Percentiles rank a stretch among this genome's conserved stretches.
These are phyloP conservation scores for Engystomops pustulosus DNA, from an alignment of 2,113 vertebrate species.

Conservation along the genomic window DNA sequence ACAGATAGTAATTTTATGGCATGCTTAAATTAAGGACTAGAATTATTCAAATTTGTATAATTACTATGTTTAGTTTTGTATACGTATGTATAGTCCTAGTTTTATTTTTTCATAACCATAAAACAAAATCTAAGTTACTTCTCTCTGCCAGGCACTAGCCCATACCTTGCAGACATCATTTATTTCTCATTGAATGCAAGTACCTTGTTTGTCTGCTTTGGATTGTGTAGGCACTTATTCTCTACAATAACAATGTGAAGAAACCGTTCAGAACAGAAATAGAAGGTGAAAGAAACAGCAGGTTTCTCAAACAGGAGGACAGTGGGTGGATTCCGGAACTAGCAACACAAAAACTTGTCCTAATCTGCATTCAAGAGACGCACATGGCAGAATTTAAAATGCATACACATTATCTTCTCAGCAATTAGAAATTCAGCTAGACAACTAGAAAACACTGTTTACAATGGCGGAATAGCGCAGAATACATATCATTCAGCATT, in stretches of 20 bases:
- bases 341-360: constrained; percentile 44
- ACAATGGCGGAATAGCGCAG: neutral
- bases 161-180: neutral
- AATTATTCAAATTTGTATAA: too few species aligned
- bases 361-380: constrained; percentile 35
- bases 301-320: constrained; percentile 48
- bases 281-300: constrained; percentile 58
- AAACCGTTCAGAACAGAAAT: constrained; percentile 43
- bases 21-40: too few species aligned
- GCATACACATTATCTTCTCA: constrained; percentile 4
- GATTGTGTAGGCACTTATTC: constrained; percentile 33
- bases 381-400: constrained; percentile 1
- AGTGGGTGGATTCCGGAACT: constrained; percentile 51
- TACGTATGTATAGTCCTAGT: too few species aligned
- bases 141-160: neutral
- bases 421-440: constrained; percentile 1
- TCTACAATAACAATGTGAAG: constrained; percentile 44
- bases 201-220: constrained; percentile 32
- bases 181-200: constrained; percentile 1
- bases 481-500: neutral
- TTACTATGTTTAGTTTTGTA: too few species aligned
- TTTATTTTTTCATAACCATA: neutral
- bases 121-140: neutral
- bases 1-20: too few species aligned
- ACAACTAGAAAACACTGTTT: neutral